Conservation (phyloP, 2,888 invertebrate genomes). For the Peribatodes rhomboidaria region DNA sequence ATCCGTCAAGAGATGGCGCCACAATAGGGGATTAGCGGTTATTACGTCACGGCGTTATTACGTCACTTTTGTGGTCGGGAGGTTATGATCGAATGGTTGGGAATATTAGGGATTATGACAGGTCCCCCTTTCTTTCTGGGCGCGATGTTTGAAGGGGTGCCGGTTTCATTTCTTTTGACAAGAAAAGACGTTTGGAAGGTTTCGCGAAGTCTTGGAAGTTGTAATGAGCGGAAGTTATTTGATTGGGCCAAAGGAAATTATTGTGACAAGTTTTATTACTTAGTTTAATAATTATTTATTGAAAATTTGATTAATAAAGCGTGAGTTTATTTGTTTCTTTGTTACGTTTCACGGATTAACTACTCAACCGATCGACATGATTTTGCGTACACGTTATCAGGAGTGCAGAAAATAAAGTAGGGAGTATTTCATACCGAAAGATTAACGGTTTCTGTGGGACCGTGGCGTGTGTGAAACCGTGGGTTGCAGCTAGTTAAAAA, state of each 20-base stretch:
- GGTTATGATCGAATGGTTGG: constrained; percentile 80
- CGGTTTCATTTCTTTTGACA: constrained; percentile 36
- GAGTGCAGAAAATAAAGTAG: no score
- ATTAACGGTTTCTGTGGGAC: no score
- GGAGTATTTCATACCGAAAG: no score
- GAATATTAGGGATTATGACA: constrained; percentile 85
- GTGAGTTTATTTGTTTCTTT: no score
- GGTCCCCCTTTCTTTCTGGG: constrained; percentile 69
- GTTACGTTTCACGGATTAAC: no score
- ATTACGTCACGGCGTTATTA: constrained; percentile 84
- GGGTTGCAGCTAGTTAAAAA: no score
- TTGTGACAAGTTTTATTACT: neutral
- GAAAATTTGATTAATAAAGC: no score
- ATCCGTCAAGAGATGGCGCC: constrained; percentile 85
- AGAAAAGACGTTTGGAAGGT: constrained; percentile 23
- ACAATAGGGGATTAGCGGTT: constrained; percentile 84
- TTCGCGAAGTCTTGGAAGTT: constrained; percentile 31
- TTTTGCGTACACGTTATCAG: no score
- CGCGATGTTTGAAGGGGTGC: constrained; percentile 36
- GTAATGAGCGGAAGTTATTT: constrained; percentile 17
- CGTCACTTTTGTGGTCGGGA: constrained; percentile 77
- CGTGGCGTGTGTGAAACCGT: no score
- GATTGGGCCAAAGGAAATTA: neutral
- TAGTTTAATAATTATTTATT: neutral
- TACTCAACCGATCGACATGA: no score